Percentiles rank a stretch among this genome's conserved stretches.
Conservation (phyloP, 2,888 invertebrate species). For the Malthinus seriepunctatus region DNA sequence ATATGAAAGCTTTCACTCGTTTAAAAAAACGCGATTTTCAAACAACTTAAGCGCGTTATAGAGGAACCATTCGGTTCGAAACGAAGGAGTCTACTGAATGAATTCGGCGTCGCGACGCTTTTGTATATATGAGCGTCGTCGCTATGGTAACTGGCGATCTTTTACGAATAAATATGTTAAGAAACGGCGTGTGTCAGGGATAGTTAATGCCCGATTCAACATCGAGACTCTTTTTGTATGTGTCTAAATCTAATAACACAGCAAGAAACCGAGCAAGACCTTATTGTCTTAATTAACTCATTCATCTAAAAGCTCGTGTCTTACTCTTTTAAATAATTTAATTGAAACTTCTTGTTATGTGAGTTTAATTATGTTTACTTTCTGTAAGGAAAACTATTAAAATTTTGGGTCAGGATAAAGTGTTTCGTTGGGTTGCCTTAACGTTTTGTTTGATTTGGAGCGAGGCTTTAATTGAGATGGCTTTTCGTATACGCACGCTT, state of each 20-base stretch:
- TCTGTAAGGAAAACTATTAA: too few relatives aligned
- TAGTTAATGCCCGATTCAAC: slow-evolving; percentile 6
- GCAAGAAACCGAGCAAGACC: too few relatives aligned
- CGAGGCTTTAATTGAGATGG: too few relatives aligned
- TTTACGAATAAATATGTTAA: slow-evolving; percentile 21
- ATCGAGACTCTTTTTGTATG: not conserved
- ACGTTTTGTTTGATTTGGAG: too few relatives aligned
- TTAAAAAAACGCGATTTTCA: not conserved
- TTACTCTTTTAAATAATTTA: not conserved
- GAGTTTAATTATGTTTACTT: too few relatives aligned
- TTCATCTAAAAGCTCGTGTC: not conserved
- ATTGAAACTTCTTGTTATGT: too few relatives aligned
- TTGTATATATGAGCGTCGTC: slow-evolving; percentile 47
- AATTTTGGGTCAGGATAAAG: too few relatives aligned
- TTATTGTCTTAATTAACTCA: not conserved
- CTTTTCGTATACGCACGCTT: too few relatives aligned
- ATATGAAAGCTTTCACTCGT: not conserved
- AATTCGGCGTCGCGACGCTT: slow-evolving; percentile 46
- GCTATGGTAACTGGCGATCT: slow-evolving; percentile 43
- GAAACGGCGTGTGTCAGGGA: slow-evolving; percentile 34
- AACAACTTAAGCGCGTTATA: slow-evolving; percentile 10
- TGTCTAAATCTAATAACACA: not conserved
- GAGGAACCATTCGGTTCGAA: slow-evolving; percentile 7
- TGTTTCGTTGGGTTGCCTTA: too few relatives aligned
- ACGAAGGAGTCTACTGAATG: slow-evolving; percentile 43